Base-by-base conservation (phyloP, 2,888 invertebrate species). In the Cephus runcator region DNA sequence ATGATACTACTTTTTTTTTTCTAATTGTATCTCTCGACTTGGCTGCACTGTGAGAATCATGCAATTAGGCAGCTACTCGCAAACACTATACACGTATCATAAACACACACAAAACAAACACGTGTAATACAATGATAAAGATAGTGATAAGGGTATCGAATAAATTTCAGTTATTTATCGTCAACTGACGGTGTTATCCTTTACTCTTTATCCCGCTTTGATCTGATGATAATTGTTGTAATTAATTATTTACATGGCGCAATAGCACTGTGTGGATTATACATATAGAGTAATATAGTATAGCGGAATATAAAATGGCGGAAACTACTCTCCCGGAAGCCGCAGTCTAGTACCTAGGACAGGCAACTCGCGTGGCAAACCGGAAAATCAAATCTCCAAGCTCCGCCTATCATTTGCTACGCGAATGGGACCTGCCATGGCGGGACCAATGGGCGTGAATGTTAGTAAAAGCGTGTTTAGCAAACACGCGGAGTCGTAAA, bases 121-220 rank as follows among this genome's bases (percentile, higher is more conserved):
- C 35, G 35, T 36, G 74, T 36, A 74, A 74, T 35, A 34, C 74
- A 30, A 74, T 36, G n/a, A 30, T 74, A 34, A 33, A 3, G 34
- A 33, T 33, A 73, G n/a, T n/a, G 74, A 74, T 81, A 79, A 81
- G 82, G 81, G 81, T 81, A 85, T 81, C 74, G 78, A 88, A 88
- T 88, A 88, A 88, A 88, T 83, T 82, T 83, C 83, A 82, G 83
- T 88, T 87, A 88, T 88, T 87, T 87, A 88, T 88, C 87, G 83
- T 81, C 82, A n/a, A 80, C 71, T 36, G 31, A 73, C 79, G 3
- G 15, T 69, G 76, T 31, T n/a, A 33, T 77, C 56, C 56, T 56
- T 23, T 56, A 23, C 9, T 56, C 23, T 23, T 56, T 23, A 23
- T 56, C 56, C 56, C 9, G 56, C 36, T 56, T 40, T 9, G 11